phyloP scores from a whole-genome alignment of 2,113 vertebrate genomes.

The human (Homo sapiens) region GRCh38 chr5:177432001-177432500 shows the following conservation, averaged over 20 bases:
- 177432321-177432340: background rate
- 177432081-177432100: conserved; percentile 95
- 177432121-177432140: accelerated
- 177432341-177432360: background rate
- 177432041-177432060: conserved; percentile 95
- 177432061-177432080: conserved; percentile 91
- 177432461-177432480: background rate
- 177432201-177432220: background rate
- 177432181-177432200: background rate
- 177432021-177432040: conserved; percentile 94
- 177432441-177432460: conserved; percentile 20
- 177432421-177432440: background rate
- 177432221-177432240: conserved; percentile 90
- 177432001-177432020: conserved; percentile 96
- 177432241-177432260: conserved; percentile 97
- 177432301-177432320: conserved; percentile 84
- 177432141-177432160: background rate
- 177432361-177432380: conserved; percentile 19
- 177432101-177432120: conserved; percentile 90
- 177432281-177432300: conserved; percentile 92
- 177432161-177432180: accelerated
- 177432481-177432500: background rate
- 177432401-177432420: too few relatives aligned
- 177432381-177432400: too few relatives aligned
- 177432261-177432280: conserved; percentile 93